These are phyloP conservation scores for Dascillus cervinus DNA, from an alignment of 2,888 invertebrate species.

Conservation along the genomic window DNA sequence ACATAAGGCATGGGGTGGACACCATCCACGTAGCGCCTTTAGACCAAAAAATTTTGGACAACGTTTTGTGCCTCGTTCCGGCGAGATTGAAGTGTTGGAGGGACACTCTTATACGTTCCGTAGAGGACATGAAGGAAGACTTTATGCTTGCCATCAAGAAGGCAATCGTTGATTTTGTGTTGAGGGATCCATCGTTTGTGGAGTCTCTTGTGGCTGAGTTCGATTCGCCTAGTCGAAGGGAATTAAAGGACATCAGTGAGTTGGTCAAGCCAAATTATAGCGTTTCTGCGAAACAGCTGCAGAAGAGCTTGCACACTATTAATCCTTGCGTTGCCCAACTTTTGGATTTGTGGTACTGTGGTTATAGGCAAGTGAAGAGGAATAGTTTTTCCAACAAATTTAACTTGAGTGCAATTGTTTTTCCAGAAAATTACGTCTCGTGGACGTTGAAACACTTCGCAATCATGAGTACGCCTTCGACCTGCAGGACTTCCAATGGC, in stretches of 20 bases:
- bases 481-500: constrained; percentile 54
- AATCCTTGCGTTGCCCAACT: constrained; percentile 77
- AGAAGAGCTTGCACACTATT: constrained; percentile 61
- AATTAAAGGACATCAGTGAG: constrained; percentile 55
- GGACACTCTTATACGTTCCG: constrained; percentile 50
- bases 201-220: constrained; percentile 47
- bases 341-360: constrained; percentile 71
- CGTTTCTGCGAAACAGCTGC: constrained; percentile 42
- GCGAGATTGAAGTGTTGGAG: constrained; percentile 55
- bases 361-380: constrained; percentile 53
- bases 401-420: too few relatives aligned
- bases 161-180: constrained; percentile 84
- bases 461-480: constrained; percentile 58
- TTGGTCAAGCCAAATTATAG: constrained; percentile 54
- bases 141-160: constrained; percentile 85
- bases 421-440: constrained; percentile 39
- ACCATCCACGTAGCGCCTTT: constrained; percentile 83
- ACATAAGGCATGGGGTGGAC: constrained; percentile 83
- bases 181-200: constrained; percentile 64
- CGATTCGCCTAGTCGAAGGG: constrained; percentile 47
- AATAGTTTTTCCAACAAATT: not conserved
- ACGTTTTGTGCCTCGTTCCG: constrained; percentile 60
- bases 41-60: constrained; percentile 61
- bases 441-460: constrained; percentile 52
- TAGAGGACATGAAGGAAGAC: constrained; percentile 76